Evolutionary conservation across 92 coral and sea anemone genomes (phyloP).

Genomic region (Parazoanthus swiftii): DNA sequence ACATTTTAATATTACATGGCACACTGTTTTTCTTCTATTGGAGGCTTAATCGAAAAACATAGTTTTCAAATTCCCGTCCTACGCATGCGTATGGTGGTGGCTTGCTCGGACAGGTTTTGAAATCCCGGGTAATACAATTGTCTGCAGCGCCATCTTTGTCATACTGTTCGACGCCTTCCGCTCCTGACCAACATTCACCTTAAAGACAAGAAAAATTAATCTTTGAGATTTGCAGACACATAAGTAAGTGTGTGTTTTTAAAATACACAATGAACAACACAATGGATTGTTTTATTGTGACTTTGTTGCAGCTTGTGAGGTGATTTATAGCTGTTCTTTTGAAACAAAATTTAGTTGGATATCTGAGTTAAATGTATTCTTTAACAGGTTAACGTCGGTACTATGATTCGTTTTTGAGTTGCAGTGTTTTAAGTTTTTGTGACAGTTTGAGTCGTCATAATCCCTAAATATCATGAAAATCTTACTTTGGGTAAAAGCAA

Average conservation of each 20-base stretch:
- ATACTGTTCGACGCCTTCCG: not conserved
- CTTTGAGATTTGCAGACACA: not conserved
- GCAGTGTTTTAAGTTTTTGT: too few species aligned
- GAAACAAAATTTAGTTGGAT: too few species aligned
- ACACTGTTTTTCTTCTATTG: not conserved
- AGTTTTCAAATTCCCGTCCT: not conserved
- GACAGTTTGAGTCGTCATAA: too few species aligned
- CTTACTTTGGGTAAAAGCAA: too few species aligned
- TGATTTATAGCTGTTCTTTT: too few species aligned
- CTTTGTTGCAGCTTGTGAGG: too few species aligned
- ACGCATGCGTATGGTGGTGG: constrained; percentile 1
- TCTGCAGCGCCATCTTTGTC: not conserved
- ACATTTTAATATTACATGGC: not conserved
- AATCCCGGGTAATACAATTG: not conserved
- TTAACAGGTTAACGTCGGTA: too few species aligned
- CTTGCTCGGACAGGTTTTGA: not conserved
- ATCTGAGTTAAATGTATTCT: too few species aligned
- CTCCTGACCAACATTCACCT: constrained; percentile 6
- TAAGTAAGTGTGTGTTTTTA: not conserved
- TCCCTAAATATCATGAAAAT: too few species aligned
- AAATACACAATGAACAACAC: not conserved
- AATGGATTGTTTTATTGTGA: too few species aligned
- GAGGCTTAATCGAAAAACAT: not conserved
- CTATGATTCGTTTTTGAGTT: too few species aligned
- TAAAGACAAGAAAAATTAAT: not conserved